Base-by-base conservation (phyloP, 2,888 invertebrate species). In the Melieria crassipennis region DNA sequence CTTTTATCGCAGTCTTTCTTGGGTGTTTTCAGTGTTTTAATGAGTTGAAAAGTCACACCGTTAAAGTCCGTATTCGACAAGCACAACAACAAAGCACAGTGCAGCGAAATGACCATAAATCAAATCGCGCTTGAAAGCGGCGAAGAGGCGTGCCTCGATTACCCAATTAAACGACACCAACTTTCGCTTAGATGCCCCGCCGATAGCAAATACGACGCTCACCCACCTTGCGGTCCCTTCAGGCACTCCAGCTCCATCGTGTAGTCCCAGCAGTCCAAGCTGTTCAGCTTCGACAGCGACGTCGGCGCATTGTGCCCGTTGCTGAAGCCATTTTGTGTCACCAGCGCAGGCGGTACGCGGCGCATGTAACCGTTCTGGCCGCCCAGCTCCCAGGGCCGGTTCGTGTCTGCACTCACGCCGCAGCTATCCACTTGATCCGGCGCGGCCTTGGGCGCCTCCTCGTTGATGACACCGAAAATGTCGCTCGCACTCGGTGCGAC, bases 241-340 rank as follows among this genome's bases (percentile, higher is more conserved):
- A 94, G 88, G 85, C 93, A 94, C 85, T 94, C 94, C 87, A 94
- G 87, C 85, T 94, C 94, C 79, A 94, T 92, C 63, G 93, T 92
- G 85, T 94, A 94, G 89, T 94, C 94, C 94, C 94, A 94, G 81
- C 91, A 91, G 85, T 94, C 94, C 86, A 94, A 87, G 66, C 93
- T 93, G 82, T 91, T 92, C 78, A 92, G 87, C 70, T 78, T 79
- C 13, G 82, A 80, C 56, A 81, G 71, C 58, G 79, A 78, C 7
- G 75, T 30, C 57, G 78, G 65, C 13, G 72, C 73, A 16, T 48
- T 50, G 43, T 56, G 57, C 61, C 73, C 73, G 62, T 77, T 55
- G 61, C 30, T 62, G 16, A 47, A 67, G 47, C 56, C 68, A 55
- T 68, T 74, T 61, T 67, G 65, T 46, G 60, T 52, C 67, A 75